Base-by-base conservation (phyloP, 1,140 invertebrate genomes). In the Procambarus clarkii region DNA sequence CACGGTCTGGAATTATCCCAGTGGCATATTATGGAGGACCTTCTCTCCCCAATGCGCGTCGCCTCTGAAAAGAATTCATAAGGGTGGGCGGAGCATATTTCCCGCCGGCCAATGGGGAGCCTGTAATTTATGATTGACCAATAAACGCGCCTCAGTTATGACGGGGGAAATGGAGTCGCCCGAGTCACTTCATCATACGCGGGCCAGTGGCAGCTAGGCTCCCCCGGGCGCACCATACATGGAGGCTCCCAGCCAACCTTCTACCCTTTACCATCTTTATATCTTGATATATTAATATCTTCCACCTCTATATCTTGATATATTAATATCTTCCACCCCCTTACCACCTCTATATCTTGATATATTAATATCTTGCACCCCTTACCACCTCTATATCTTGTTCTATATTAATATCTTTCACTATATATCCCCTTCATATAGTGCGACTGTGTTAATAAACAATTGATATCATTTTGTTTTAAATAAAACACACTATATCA, bases 91-190 rank as follows among this genome's bases (percentile, higher is more conserved):
- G 89, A 91, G 89, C 89, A 91, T 91, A 91, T 91, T 91, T 91
- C 76, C 83, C 82, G 60, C 44, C 89, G 77, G 80, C 89, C 89
- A 91, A 91, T 91, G 58, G 89, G 82, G 86, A 64, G 21, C 74
- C 76, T 48, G 74, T 79, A 86, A 91, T 64, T 86, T 91, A 91
- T 91, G 89, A 91, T 91, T 91, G 89, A 91, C 89, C 89, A 91
- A 91, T 91, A 91, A 91, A 91, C 89, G 89, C 82, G 89, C 82
- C 89, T 91, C 82, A 77, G 89, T 91, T 91, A 91, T 91, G 89
- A 91, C 89, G 89, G 89, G 89, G 89, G 89, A 91, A 91, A 91
- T 91, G 89, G 89, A 91, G 89, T 54, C 89, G 60, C 81, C 58
- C 24, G n/a, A 91, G 71, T 77, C 82, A 91, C 71, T 91, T 79